Conservation (phyloP, 2,797 vertebrate genomes). For the Micrastur ruficollis region DNA sequence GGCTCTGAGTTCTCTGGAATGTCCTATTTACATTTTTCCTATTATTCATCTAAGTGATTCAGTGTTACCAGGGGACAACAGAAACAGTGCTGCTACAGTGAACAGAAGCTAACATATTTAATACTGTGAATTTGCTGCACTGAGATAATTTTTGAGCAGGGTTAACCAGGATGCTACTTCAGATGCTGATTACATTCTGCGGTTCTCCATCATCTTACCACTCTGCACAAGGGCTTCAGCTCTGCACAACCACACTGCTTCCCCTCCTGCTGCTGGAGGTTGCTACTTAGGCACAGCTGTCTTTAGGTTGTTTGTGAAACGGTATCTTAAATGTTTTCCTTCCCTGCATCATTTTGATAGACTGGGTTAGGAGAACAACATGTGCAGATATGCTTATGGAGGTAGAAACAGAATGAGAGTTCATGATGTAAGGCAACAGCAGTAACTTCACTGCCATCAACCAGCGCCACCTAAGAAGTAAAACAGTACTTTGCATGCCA, state of each 20-base stretch:
- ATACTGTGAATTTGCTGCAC: neutral
- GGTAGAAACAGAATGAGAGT: neutral
- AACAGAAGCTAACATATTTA: neutral
- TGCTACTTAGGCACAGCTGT: neutral
- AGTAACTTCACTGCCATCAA: neutral
- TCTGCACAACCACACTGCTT: neutral
- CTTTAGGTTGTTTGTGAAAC: neutral
- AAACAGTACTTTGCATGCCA: neutral
- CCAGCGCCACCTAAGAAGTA: neutral
- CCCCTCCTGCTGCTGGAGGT: neutral
- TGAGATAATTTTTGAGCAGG: neutral
- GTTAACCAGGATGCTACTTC: neutral
- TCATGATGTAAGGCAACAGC: rapidly evolving
- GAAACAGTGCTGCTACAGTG: neutral
- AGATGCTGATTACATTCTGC: neutral
- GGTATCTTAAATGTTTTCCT: neutral
- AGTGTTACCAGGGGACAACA: neutral
- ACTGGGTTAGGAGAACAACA: neutral
- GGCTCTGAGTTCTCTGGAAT: neutral
- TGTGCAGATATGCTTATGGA: neutral
- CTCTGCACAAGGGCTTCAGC: neutral
- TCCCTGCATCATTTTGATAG: neutral
- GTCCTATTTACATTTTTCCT: neutral
- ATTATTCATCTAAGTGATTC: neutral
- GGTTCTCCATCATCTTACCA: neutral